Evolutionary conservation across 2,113 vertebrate genomes (phyloP).

Genomic region (zebrafish (Danio rerio)): DNA sequence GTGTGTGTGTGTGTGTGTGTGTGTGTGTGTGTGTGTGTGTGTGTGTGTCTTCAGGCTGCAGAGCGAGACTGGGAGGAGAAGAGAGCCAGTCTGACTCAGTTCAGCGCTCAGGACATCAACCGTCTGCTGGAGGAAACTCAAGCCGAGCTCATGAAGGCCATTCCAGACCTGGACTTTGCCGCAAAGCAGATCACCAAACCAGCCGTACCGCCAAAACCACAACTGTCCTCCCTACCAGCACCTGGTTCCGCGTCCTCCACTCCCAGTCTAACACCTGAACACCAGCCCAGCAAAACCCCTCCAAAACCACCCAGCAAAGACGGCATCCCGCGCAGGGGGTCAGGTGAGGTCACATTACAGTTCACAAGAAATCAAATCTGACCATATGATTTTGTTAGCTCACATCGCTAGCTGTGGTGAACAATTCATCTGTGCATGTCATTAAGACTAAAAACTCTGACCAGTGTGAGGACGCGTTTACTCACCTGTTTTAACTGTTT

Average conservation of each 20-base stretch:
- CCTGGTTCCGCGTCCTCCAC: conserved; percentile 71
- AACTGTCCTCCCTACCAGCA: conserved; percentile 71
- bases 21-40: conserved; percentile 42
- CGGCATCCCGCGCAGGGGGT: conserved; percentile 84
- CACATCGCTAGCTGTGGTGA: too few species aligned
- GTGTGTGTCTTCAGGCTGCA: conserved; percentile 79
- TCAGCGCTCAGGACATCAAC: conserved; percentile 96
- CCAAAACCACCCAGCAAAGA: conserved; percentile 86
- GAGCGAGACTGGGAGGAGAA: conserved; percentile 99
- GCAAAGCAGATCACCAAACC: conserved; percentile 85
- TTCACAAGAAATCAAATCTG: too few species aligned
- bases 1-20: neutral
- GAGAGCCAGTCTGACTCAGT: conserved; percentile 92
- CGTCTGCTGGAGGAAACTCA: conserved; percentile 95
- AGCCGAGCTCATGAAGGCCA: conserved; percentile 96
- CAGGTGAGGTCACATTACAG: conserved; percentile 73
- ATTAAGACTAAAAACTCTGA: too few species aligned
- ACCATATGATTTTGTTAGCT: too few species aligned
- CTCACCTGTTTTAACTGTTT: too few species aligned
- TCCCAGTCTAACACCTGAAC: conserved; percentile 78
- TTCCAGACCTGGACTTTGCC: conserved; percentile 94
- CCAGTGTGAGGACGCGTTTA: too few species aligned
- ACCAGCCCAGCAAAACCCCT: conserved; percentile 84
- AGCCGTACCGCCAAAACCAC: conserved; percentile 74
- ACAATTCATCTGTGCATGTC: too few species aligned